These are phyloP conservation scores for Synergus itoensis DNA, from an alignment of 2,888 invertebrate genomes.

Conservation along the genomic window DNA sequence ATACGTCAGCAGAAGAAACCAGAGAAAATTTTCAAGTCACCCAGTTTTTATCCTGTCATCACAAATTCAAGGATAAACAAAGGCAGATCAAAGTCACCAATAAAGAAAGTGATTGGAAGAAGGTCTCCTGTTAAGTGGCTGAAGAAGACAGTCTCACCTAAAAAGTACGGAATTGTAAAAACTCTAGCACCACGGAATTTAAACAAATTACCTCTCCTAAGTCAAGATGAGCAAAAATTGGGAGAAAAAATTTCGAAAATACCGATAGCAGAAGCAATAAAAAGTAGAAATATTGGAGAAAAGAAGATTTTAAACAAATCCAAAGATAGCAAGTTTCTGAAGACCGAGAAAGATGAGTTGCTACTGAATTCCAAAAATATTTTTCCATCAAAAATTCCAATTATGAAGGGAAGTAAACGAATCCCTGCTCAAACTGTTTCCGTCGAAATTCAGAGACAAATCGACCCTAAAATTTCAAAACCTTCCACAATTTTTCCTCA, in stretches of 20 bases:
- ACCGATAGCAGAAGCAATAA: slow-evolving; percentile 4
- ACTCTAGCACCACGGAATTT: neutral
- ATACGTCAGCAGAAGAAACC: slow-evolving; percentile 2
- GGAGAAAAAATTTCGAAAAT: slow-evolving; percentile 45
- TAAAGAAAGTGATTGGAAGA: slow-evolving; percentile 67
- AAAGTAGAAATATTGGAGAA: neutral
- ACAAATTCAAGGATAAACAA: slow-evolving; percentile 48
- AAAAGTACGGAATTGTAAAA: slow-evolving; percentile 7
- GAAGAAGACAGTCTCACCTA: slow-evolving; percentile 44
- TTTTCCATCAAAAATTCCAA: slow-evolving; percentile 66
- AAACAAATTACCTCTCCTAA: slow-evolving; percentile 1
- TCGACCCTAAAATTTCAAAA: slow-evolving; percentile 50
- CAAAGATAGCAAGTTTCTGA: neutral
- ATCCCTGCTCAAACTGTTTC: slow-evolving; percentile 57
- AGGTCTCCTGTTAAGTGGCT: slow-evolving; percentile 67
- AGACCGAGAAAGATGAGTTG: neutral
- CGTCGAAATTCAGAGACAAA: slow-evolving; percentile 55
- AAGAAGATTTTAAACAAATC: neutral
- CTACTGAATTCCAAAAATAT: neutral
- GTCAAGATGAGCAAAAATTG: slow-evolving; percentile 45
- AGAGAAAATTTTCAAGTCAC: slow-evolving; percentile 10
- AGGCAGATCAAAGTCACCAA: slow-evolving; percentile 70
- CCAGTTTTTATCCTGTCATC: slow-evolving; percentile 42
- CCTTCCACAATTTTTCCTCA: slow-evolving; percentile 45
- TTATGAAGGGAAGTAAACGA: slow-evolving; percentile 58